Evolutionary conservation across 2,113 vertebrate species (phyloP).

Genomic region (Elachura formosa): DNA sequence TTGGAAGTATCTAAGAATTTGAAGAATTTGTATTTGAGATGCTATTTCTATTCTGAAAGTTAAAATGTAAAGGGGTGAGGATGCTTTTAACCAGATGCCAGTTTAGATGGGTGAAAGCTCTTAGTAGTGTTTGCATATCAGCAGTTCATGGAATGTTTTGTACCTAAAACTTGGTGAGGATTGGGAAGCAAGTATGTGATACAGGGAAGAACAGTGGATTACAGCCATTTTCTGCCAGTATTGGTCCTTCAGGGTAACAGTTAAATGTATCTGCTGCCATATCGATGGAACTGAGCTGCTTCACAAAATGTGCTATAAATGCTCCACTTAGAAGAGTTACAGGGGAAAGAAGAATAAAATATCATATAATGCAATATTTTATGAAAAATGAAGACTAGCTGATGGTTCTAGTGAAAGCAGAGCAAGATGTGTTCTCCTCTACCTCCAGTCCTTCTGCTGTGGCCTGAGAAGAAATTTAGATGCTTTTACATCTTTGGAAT

Average conservation of each 20-base stretch:
- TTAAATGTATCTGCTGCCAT: background rate
- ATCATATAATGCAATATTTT: background rate
- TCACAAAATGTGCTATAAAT: background rate
- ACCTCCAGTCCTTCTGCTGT: background rate
- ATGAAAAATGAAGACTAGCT: background rate
- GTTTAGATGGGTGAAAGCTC: background rate
- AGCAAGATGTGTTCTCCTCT: background rate
- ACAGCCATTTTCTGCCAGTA: background rate
- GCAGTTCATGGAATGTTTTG: background rate
- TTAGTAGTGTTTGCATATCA: background rate
- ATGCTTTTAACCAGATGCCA: background rate
- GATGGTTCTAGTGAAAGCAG: background rate
- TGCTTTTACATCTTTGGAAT: background rate
- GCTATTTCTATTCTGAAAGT: background rate
- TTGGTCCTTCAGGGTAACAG: background rate
- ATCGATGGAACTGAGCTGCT: background rate
- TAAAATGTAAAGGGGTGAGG: background rate
- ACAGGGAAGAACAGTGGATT: background rate
- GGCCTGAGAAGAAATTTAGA: background rate
- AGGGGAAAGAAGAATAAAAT: background rate
- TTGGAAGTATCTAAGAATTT: background rate
- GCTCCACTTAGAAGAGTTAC: background rate
- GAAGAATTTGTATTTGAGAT: background rate
- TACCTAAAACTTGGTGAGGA: background rate
- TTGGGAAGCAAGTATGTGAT: background rate